These are phyloP conservation scores for Corapipo altera DNA, from an alignment of 2,113 vertebrate genomes.

Conservation along the genomic window DNA sequence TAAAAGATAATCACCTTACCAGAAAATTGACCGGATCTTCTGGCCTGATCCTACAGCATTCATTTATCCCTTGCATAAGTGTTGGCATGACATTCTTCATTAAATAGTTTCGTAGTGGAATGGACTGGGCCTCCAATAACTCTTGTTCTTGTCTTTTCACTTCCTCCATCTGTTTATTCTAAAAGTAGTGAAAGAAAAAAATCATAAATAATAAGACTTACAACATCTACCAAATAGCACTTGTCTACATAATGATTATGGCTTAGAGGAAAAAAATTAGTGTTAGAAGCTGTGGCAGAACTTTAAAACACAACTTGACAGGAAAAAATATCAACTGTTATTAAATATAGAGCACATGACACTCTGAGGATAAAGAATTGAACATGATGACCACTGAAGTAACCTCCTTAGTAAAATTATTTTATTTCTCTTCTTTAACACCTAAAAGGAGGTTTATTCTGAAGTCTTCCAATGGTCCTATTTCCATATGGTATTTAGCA, in stretches of 20 bases:
- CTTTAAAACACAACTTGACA: not conserved
- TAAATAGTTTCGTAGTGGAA: constrained; percentile 83
- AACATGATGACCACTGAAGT: not conserved
- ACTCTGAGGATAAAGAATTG: not conserved
- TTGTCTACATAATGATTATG: not conserved
- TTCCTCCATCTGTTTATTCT: constrained; percentile 78
- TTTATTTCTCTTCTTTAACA: not conserved
- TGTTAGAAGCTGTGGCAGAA: not conserved
- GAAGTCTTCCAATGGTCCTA: not conserved
- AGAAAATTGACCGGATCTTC: constrained; percentile 89
- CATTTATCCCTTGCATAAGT: constrained; percentile 83
- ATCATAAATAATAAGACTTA: not conserved
- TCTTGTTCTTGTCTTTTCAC: constrained; percentile 80
- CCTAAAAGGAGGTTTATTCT: not conserved
- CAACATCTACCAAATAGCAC: not conserved
- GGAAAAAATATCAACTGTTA: not conserved
- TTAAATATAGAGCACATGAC: not conserved
- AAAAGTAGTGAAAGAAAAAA: not conserved
- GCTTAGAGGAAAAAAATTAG: not conserved
- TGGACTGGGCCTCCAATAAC: constrained; percentile 77
- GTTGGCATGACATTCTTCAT: constrained; percentile 87
- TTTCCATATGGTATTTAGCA: not conserved
- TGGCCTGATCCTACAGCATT: constrained; percentile 82
- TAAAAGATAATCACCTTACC: constrained; percentile 70
- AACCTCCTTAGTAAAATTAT: not conserved